These are phyloP conservation scores for Xiphophorus hellerii DNA, from an alignment of 2,113 vertebrate genomes.

Conservation along the genomic window DNA sequence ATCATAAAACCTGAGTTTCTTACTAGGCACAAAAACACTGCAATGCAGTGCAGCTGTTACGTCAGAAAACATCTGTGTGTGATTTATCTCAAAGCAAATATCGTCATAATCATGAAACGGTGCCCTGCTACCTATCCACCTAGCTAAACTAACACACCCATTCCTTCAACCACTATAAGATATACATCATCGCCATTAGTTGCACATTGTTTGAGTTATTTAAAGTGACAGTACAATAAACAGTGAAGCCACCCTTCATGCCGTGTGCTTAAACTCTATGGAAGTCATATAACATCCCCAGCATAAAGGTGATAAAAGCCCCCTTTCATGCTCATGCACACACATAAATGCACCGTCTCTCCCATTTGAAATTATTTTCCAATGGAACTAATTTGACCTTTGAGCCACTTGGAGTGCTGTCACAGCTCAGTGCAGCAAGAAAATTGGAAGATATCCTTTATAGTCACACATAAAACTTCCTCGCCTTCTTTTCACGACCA, in stretches of 20 bases:
- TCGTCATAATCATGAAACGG: constrained; percentile 50
- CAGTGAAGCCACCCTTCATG: background rate
- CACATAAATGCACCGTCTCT: constrained; percentile 1
- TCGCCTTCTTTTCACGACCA: constrained; percentile 2
- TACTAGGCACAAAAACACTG: background rate
- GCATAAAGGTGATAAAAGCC: constrained; percentile 29
- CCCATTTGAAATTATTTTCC: constrained; percentile 33
- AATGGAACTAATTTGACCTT: constrained; percentile 67
- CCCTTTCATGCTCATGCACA: background rate
- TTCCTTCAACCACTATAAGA: background rate
- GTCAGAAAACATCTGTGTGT: constrained; percentile 20
- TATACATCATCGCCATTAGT: constrained; percentile 18
- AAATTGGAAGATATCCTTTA: constrained; percentile 53
- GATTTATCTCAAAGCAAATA: constrained; percentile 23
- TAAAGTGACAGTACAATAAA: constrained; percentile 31
- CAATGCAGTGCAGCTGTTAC: background rate
- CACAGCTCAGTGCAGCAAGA: constrained; percentile 53
- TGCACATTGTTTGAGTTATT: constrained; percentile 27
- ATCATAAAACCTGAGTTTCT: background rate
- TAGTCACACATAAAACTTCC: constrained; percentile 6
- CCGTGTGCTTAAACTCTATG: constrained; percentile 30
- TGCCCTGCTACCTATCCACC: constrained; percentile 41
- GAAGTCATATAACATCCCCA: constrained; percentile 44
- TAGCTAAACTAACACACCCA: constrained; percentile 31
- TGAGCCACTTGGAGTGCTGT: constrained; percentile 36